Evolutionary conservation across 2,797 vertebrate genomes (phyloP).

Genomic region (Nannoperca obscura): DNA sequence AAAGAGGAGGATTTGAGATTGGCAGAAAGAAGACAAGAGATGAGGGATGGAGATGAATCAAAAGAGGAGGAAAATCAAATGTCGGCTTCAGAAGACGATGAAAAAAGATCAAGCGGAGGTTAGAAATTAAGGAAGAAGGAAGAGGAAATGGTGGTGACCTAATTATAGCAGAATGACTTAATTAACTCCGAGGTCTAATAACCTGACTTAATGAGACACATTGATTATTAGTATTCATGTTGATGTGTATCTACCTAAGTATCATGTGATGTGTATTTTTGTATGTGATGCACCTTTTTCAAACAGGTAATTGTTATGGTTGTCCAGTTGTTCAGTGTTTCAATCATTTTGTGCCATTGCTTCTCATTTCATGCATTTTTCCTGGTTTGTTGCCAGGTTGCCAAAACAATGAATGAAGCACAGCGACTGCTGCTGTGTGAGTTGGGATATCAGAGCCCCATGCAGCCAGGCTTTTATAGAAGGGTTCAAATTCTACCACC

Average conservation of each 20-base stretch:
- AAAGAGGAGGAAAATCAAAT: constrained; percentile 11
- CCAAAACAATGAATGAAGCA: constrained; percentile 46
- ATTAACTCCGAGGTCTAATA: constrained; percentile 53
- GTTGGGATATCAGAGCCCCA: constrained; percentile 48
- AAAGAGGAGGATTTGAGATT: constrained; percentile 2
- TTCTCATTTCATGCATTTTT: constrained; percentile 35
- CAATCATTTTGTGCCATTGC: constrained; percentile 19
- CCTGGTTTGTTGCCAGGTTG: constrained; percentile 42
- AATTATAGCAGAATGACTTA: constrained; percentile 48
- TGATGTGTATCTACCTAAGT: neutral
- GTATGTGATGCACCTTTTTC: neutral
- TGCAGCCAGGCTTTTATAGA: constrained; percentile 41
- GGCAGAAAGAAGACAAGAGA: neutral
- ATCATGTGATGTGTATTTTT: neutral
- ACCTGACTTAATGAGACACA: constrained; percentile 37
- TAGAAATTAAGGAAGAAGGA: constrained; percentile 14
- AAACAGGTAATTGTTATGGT: neutral
- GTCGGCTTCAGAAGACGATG: neutral
- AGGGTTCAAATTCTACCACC: constrained; percentile 54
- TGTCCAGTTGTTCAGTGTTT: neutral
- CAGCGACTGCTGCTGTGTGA: constrained; percentile 45
- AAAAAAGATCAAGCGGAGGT: constrained; percentile 8
- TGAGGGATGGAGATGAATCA: neutral
- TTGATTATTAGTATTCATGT: constrained; percentile 21
- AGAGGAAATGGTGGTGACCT: constrained; percentile 36